phyloP scores from a whole-genome alignment of 1,140 invertebrate genomes.

The Rhizoglyphus robini region DNA sequence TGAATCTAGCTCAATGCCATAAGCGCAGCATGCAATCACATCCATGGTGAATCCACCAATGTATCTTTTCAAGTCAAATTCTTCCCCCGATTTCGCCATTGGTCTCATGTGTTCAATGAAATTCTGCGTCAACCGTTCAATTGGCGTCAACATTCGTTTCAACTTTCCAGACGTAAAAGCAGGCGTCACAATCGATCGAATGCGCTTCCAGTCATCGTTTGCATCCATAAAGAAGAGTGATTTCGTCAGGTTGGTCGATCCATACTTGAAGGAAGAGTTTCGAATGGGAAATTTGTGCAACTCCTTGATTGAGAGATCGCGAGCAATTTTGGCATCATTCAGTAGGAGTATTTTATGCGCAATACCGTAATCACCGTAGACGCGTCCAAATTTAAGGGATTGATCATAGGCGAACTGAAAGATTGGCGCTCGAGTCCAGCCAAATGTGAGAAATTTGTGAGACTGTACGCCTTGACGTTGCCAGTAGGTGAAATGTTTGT shows the following conservation, averaged over 20 bases:
- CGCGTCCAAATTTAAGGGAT: background rate
- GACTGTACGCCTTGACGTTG: too few relatives aligned
- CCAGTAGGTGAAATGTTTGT: too few relatives aligned
- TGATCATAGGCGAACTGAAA: too few relatives aligned
- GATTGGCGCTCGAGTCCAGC: background rate
- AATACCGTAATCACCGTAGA: background rate
- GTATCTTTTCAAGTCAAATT: slow-evolving; percentile 16
- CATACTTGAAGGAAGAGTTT: too few relatives aligned
- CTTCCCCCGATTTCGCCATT: background rate
- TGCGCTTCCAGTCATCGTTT: too few relatives aligned
- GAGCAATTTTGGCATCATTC: background rate
- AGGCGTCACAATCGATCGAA: too few relatives aligned
- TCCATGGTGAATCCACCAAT: too few relatives aligned
- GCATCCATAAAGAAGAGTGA: background rate
- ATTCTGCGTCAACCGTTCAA: too few relatives aligned
- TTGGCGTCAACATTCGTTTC: too few relatives aligned
- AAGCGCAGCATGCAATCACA: too few relatives aligned
- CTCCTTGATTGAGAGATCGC: slow-evolving; percentile 8
- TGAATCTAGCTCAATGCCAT: too few relatives aligned
- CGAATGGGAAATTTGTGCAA: slow-evolving; percentile 16
- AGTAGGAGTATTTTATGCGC: background rate
- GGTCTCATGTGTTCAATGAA: slow-evolving; percentile 5
- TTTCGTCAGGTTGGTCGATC: background rate
- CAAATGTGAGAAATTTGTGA: background rate
- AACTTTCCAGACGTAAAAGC: too few relatives aligned